A percentile compares a stretch with the other conserved stretches of the same genome.
Evolutionary conservation across 1,140 invertebrate genomes (phyloP).

Genomic region (Lepidurus couesii): DNA sequence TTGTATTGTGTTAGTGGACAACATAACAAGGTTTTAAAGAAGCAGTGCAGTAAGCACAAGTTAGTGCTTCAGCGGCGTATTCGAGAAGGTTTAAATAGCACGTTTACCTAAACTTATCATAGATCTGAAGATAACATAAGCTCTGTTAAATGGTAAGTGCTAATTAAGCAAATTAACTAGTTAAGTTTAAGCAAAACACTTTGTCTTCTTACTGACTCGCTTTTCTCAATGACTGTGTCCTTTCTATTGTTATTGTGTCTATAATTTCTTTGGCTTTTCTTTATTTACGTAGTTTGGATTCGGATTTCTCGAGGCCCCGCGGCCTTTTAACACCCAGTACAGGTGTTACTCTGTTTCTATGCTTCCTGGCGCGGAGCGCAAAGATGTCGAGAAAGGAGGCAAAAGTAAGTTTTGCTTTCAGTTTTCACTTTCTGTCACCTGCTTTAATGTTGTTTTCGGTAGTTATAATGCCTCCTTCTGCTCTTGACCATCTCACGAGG

Average conservation of each 20-base stretch:
- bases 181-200: no score
- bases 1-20: no score
- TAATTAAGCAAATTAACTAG: no score
- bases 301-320: slow-evolving; percentile 72
- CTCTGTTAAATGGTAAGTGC: no score
- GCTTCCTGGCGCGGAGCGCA: slow-evolving; percentile 85
- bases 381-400: slow-evolving; percentile 94
- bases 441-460: slow-evolving; percentile 24
- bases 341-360: slow-evolving; percentile 93
- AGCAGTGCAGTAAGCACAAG: no score
- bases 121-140: no score
- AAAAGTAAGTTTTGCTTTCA: slow-evolving; percentile 67
- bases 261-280: background rate
- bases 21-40: no score
- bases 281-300: slow-evolving; percentile 59
- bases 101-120: no score
- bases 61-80: no score
- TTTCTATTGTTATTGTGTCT: background rate
- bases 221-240: background rate
- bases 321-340: slow-evolving; percentile 74
- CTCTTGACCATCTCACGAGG: slow-evolving; percentile 83
- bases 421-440: background rate
- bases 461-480: slow-evolving; percentile 98
- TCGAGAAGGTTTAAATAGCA: no score
- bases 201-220: no score